phyloP scores from a whole-genome alignment of 2,113 vertebrate species.

The Caretta caretta region DNA sequence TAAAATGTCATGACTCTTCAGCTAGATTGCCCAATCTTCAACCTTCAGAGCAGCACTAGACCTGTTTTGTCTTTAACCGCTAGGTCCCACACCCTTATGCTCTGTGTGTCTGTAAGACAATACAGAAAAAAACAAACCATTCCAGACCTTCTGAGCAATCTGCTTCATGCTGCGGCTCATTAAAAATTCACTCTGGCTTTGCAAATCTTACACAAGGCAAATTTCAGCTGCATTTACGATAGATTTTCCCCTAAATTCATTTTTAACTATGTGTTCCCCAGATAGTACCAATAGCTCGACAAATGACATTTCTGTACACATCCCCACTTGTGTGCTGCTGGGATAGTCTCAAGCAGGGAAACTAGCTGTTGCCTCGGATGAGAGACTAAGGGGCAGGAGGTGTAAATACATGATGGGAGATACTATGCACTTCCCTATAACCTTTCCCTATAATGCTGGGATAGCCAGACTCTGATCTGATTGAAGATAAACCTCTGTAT shows the following conservation, averaged over 20 bases:
- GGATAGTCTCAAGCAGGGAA: background rate
- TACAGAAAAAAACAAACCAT: background rate
- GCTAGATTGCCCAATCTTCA: background rate
- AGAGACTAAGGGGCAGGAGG: background rate
- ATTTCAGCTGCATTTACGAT: background rate
- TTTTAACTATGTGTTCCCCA: background rate
- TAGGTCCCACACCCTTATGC: background rate
- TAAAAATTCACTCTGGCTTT: background rate
- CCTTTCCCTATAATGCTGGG: background rate
- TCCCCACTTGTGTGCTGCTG: fast-evolving
- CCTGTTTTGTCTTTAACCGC: background rate
- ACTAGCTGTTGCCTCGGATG: background rate
- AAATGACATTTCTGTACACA: background rate
- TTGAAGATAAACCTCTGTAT: background rate
- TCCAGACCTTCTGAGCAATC: background rate
- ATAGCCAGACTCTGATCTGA: background rate
- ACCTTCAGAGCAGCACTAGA: background rate
- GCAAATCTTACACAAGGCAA: background rate
- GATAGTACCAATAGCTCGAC: background rate
- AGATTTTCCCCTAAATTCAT: background rate
- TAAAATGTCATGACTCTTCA: background rate
- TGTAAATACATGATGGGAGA: background rate
- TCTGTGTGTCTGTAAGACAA: background rate
- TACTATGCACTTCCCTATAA: background rate
- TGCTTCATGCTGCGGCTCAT: background rate